phyloP scores from a whole-genome alignment of 1,140 invertebrate genomes.

The Lordiphosa stackelbergi region DNA sequence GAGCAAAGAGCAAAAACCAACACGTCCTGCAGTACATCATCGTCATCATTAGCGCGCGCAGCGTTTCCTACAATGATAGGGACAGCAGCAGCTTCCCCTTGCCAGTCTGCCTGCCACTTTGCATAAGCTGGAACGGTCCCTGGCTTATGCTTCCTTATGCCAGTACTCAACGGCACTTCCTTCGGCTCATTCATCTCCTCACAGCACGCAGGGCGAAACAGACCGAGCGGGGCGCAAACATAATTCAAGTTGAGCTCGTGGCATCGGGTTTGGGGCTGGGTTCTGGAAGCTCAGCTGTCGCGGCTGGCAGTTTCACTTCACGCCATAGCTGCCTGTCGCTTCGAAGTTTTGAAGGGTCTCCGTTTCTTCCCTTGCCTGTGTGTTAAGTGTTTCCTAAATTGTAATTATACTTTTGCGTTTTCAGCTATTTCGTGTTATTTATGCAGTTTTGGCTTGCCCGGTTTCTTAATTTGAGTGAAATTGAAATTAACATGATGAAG shows the following conservation, averaged over 20 bases:
- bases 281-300: conserved; percentile 62
- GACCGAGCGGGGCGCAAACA: conserved; percentile 53
- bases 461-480: conserved; percentile 44
- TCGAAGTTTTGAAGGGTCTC: conserved; percentile 28
- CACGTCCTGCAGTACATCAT: conserved; percentile 72
- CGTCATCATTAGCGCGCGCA: conserved; percentile 65
- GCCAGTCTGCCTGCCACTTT: conserved; percentile 34
- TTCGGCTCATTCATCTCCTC: conserved; percentile 67
- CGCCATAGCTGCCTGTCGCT: conserved; percentile 46
- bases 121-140: conserved; percentile 37
- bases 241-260: conserved; percentile 69
- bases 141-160: conserved; percentile 67
- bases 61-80: conserved; percentile 54
- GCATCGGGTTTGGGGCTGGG: conserved; percentile 47
- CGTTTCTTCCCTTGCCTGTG: conserved; percentile 8
- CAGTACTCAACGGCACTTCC: conserved; percentile 72
- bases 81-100: conserved; percentile 12
- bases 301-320: conserved; percentile 69
- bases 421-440: conserved; percentile 56
- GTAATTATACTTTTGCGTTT: conserved; percentile 73
- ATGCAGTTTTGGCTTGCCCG: conserved; percentile 35
- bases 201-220: conserved; percentile 34
- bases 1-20: conserved; percentile 65
- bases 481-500: conserved; percentile 72
- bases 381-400: conserved; percentile 72